Evolutionary conservation across 2,888 invertebrate genomes (phyloP).

Genomic region (Buathra laborator): DNA sequence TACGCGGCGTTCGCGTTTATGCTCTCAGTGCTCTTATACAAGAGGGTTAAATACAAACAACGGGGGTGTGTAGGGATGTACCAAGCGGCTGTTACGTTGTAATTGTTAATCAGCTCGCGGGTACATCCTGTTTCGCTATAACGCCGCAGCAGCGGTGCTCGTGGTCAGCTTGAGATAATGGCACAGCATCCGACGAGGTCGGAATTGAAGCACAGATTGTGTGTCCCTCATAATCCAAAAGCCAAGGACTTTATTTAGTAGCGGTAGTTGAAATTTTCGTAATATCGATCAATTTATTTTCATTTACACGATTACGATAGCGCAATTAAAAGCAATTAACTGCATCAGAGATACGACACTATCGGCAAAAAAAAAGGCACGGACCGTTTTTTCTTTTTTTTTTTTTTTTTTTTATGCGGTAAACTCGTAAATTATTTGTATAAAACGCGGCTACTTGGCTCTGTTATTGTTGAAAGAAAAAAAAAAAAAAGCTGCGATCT

Average conservation of each 20-base stretch:
- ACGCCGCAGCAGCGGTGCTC: conserved; percentile 11
- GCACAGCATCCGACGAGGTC: conserved; percentile 33
- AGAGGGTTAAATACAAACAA: conserved; percentile 24
- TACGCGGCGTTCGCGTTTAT: background rate
- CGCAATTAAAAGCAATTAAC: background rate
- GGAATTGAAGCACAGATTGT: conserved; percentile 53
- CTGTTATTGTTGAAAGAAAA: background rate
- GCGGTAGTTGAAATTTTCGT: background rate
- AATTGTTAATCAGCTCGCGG: conserved; percentile 66
- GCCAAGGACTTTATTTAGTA: background rate
- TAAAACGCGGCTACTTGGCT: background rate
- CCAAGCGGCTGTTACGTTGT: conserved; percentile 58
- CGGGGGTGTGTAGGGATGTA: background rate
- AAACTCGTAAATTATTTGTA: background rate
- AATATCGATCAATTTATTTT: background rate
- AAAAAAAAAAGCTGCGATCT: background rate
- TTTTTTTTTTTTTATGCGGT: background rate
- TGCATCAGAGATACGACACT: background rate
- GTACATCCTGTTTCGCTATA: conserved; percentile 61
- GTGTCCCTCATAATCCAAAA: conserved; percentile 5
- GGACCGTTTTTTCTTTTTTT: background rate
- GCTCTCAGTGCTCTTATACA: background rate
- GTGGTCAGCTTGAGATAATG: conserved; percentile 71
- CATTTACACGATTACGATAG: background rate
- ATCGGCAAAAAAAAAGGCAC: background rate